A percentile compares a stretch with the other conserved stretches of the same genome.
Conservation (phyloP, 2,888 invertebrate species). For the Epirrhoe alternata region DNA sequence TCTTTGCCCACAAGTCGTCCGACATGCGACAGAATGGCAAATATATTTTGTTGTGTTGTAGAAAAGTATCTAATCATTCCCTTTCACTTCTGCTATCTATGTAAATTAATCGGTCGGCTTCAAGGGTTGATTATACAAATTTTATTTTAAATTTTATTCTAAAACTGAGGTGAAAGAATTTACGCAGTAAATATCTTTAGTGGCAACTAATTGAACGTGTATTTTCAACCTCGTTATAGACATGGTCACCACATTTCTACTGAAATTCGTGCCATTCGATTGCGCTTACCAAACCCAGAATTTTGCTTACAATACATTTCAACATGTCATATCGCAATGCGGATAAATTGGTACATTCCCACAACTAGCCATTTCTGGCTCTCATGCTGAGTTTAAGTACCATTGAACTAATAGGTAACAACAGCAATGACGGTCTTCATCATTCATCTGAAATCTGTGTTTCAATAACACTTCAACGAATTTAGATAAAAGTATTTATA, state of each 20-base stretch:
- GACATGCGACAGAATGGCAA: too few species aligned
- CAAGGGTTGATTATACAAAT: too few species aligned
- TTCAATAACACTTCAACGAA: too few species aligned
- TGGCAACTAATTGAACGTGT: neutral
- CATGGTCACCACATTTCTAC: constrained; percentile 14
- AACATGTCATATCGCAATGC: constrained; percentile 60
- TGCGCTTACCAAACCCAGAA: constrained; percentile 24
- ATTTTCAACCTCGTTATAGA: neutral
- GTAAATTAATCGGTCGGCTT: too few species aligned
- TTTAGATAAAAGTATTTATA: too few species aligned
- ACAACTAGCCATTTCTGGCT: constrained; percentile 60
- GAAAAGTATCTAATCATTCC: too few species aligned
- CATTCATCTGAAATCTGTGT: neutral
- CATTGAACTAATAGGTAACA: constrained; percentile 17
- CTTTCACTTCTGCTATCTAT: too few species aligned
- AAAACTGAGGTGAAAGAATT: too few species aligned
- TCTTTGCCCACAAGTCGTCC: too few species aligned
- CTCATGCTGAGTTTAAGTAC: constrained; percentile 52
- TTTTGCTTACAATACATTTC: constrained; percentile 56
- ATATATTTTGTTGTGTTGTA: too few species aligned
- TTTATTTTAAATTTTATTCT: too few species aligned
- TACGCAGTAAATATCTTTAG: too few species aligned
- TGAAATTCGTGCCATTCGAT: constrained; percentile 25
- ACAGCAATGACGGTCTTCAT: neutral
- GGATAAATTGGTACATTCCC: constrained; percentile 62